A percentile compares a stretch with the other conserved stretches of the same genome.
Conservation (phyloP, 2,888 invertebrate genomes). For the Drosophila nr. fundita region DNA sequence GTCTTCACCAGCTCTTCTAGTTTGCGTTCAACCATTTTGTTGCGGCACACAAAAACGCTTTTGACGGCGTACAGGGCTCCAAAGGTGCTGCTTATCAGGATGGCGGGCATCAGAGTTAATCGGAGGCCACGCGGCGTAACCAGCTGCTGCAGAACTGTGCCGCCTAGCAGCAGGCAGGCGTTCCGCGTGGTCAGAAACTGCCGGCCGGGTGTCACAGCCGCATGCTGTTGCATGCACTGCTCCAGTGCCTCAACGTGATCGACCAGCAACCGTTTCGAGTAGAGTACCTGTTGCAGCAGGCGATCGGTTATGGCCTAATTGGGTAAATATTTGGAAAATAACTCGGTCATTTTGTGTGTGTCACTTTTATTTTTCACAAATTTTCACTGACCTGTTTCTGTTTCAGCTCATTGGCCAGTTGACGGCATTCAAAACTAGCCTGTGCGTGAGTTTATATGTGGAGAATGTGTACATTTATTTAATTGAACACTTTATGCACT, state of each 20-base stretch:
- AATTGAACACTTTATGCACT: neutral
- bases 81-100: slow-evolving; percentile 78
- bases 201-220: slow-evolving; percentile 32
- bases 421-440: slow-evolving; percentile 50
- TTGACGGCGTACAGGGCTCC: slow-evolving; percentile 79
- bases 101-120: slow-evolving; percentile 74
- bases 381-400: slow-evolving; percentile 78
- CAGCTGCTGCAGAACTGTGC: slow-evolving; percentile 78
- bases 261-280: slow-evolving; percentile 83
- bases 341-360: slow-evolving; percentile 4
- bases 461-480: neutral
- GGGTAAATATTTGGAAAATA: neutral
- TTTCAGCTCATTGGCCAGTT: slow-evolving; percentile 77
- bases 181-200: slow-evolving; percentile 77
- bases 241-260: slow-evolving; percentile 85
- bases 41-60: slow-evolving; percentile 81
- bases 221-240: slow-evolving; percentile 66
- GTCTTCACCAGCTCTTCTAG: slow-evolving; percentile 81
- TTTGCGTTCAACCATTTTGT: slow-evolving; percentile 80
- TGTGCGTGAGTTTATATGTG: slow-evolving; percentile 9
- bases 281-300: slow-evolving; percentile 80
- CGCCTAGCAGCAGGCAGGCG: slow-evolving; percentile 75
- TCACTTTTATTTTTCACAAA: slow-evolving; percentile 23
- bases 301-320: slow-evolving; percentile 72
- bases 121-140: slow-evolving; percentile 77